phyloP scores from a whole-genome alignment of 2,113 vertebrate genomes.

The Tachuris rubrigastra region DNA sequence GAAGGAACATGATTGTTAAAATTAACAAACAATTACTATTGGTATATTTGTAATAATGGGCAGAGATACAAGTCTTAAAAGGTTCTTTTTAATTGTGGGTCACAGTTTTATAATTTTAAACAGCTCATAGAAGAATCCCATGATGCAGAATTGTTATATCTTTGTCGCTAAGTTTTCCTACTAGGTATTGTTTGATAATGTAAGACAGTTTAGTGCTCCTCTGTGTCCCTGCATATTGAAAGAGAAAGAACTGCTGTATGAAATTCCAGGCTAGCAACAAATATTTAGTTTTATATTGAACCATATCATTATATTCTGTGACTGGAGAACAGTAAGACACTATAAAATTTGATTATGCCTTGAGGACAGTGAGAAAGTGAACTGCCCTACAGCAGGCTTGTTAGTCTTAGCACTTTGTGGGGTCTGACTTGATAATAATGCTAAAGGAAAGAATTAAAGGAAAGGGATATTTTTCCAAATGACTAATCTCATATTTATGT shows the following conservation, averaged over 20 bases:
- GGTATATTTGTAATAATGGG: neutral
- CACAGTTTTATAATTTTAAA: neutral
- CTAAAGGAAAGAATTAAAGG: neutral
- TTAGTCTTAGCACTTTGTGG: neutral
- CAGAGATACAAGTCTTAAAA: neutral
- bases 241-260: neutral
- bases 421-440: neutral
- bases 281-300: neutral
- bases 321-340: neutral
- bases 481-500: neutral
- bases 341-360: constrained; percentile 21
- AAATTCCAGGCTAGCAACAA: neutral
- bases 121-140: fast-evolving
- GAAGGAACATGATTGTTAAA: neutral
- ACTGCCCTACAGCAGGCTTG: neutral
- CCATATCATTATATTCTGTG: neutral
- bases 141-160: neutral
- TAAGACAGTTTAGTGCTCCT: neutral
- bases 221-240: neutral
- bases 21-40: neutral
- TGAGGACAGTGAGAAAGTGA: neutral
- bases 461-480: neutral
- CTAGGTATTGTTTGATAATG: neutral
- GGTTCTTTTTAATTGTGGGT: neutral
- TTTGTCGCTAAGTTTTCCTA: neutral